phyloP scores from a whole-genome alignment of 2,888 invertebrate species.

The Drepana falcataria region DNA sequence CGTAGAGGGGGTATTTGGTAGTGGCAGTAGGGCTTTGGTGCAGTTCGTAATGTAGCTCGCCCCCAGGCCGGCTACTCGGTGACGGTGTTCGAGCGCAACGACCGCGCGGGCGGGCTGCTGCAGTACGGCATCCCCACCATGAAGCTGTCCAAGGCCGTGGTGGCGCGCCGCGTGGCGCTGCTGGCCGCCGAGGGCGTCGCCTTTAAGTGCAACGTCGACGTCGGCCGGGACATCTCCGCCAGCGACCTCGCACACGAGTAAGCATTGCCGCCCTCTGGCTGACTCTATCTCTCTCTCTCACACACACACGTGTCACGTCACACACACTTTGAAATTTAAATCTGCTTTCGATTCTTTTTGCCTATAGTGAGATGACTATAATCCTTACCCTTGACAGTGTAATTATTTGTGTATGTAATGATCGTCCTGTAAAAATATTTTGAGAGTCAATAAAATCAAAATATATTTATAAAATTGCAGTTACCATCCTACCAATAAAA shows the following conservation, averaged over 20 bases:
- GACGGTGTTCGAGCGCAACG: constrained; percentile 97
- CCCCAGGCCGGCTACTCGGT: constrained; percentile 93
- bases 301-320: too few species aligned
- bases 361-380: too few species aligned
- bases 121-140: constrained; percentile 99
- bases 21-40: too few species aligned
- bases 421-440: too few species aligned
- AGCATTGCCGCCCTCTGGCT: constrained; percentile 29
- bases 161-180: constrained; percentile 91
- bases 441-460: neutral
- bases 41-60: too few species aligned
- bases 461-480: neutral
- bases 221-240: constrained; percentile 94
- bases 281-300: too few species aligned
- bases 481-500: too few species aligned
- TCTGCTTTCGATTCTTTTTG: too few species aligned
- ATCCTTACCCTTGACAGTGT: too few species aligned
- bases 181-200: constrained; percentile 92
- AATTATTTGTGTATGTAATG: too few species aligned
- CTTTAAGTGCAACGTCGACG: constrained; percentile 93
- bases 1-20: too few species aligned
- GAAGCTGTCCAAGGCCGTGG: constrained; percentile 97
- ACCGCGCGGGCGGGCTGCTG: constrained; percentile 94
- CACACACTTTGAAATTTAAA: too few species aligned
- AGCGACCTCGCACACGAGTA: constrained; percentile 82